phyloP scores from a whole-genome alignment of 2,797 vertebrate species.

The Sphenopsis melanotis region DNA sequence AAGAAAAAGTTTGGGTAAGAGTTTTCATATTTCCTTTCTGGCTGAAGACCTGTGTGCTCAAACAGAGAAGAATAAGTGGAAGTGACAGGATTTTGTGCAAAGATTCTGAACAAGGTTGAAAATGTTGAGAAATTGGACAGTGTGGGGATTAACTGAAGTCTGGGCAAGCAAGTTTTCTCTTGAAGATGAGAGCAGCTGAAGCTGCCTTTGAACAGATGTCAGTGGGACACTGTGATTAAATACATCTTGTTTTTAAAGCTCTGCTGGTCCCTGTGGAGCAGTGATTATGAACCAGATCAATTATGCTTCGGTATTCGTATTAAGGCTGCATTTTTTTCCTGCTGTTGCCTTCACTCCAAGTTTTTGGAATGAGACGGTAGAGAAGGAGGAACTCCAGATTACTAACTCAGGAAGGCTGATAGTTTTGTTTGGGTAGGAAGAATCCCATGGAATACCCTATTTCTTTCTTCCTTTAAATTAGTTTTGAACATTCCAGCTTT shows the following conservation, averaged over 20 bases:
- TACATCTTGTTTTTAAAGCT: neutral
- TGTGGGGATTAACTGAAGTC: slow-evolving; percentile 2
- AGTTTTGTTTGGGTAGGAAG: neutral
- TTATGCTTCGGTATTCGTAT: neutral
- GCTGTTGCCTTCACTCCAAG: neutral
- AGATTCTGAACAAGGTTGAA: neutral
- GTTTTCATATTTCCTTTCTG: neutral
- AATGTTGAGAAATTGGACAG: neutral
- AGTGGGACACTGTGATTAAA: slow-evolving; percentile 32
- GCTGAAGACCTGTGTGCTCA: slow-evolving; percentile 5
- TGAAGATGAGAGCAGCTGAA: slow-evolving; percentile 25
- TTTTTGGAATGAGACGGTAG: neutral
- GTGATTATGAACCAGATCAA: neutral
- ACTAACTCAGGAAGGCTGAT: neutral
- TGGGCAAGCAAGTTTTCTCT: neutral
- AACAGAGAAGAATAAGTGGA: neutral
- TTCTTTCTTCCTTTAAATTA: neutral
- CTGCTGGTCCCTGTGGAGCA: neutral
- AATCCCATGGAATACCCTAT: neutral
- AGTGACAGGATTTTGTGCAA: neutral
- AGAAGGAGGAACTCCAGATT: neutral
- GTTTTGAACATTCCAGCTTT: neutral
- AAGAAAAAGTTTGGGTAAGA: neutral
- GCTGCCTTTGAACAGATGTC: slow-evolving; percentile 24
- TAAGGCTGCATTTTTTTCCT: neutral